Conservation (phyloP, 2,888 invertebrate genomes). For the Andricus quercusramuli region DNA sequence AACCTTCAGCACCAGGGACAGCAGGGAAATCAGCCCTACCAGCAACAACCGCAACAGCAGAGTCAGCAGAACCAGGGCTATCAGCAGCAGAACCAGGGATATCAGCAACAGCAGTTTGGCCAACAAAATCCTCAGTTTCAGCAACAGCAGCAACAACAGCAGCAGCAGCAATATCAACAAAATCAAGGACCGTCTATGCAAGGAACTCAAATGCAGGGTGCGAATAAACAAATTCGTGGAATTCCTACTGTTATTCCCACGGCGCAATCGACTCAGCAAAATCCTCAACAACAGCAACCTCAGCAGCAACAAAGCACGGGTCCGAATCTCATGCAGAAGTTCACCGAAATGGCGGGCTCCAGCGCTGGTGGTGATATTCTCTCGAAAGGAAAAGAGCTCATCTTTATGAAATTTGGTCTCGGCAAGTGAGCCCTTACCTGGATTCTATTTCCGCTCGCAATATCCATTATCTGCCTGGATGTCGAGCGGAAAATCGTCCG, state of each 20-base stretch:
- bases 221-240: constrained; percentile 77
- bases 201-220: constrained; percentile 52
- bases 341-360: constrained; percentile 89
- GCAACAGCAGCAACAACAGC: constrained; percentile 65
- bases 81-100: constrained; percentile 64
- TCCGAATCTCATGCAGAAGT: constrained; percentile 93
- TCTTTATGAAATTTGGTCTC: constrained; percentile 96
- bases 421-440: constrained; percentile 79
- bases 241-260: constrained; percentile 76
- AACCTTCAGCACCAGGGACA: constrained; percentile 70
- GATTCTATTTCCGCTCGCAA: not conserved
- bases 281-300: constrained; percentile 78
- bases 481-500: constrained; percentile 13
- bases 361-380: constrained; percentile 94
- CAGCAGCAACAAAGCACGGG: constrained; percentile 78
- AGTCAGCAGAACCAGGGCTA: constrained; percentile 60
- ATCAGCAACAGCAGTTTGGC: constrained; percentile 66
- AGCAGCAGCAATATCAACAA: constrained; percentile 71
- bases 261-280: constrained; percentile 63
- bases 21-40: constrained; percentile 54
- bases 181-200: constrained; percentile 69
- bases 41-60: constrained; percentile 61
- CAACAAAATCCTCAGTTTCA: constrained; percentile 59
- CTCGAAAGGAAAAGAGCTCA: constrained; percentile 95
- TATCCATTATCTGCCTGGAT: not conserved